Percentiles rank a stretch among this genome's conserved stretches.
Evolutionary conservation across 1,140 invertebrate genomes (phyloP).

Genomic region (Stegodyphus mimosarum): DNA sequence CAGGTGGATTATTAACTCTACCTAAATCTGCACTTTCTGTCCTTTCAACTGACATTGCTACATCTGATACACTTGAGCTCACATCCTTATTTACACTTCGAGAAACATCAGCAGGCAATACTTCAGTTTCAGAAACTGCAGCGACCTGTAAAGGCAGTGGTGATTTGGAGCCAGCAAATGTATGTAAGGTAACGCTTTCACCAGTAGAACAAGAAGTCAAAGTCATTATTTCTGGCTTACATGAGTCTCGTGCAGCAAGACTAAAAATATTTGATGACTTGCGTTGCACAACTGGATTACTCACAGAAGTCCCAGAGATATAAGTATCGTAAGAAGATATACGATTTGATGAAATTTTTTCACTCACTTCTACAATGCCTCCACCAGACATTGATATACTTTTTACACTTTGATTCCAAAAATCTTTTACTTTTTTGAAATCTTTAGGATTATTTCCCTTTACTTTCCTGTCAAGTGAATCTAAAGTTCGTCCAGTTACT

Average conservation of each 20-base stretch:
- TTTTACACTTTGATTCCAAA: constrained; percentile 61
- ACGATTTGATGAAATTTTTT: constrained; percentile 36
- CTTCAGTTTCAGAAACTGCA: constrained; percentile 56
- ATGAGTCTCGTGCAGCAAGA: constrained; percentile 38
- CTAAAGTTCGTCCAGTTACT: not conserved
- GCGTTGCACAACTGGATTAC: constrained; percentile 16
- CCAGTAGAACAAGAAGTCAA: constrained; percentile 58
- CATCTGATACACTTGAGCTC: constrained; percentile 42
- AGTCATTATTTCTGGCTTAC: constrained; percentile 54
- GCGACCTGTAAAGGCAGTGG: constrained; percentile 54
- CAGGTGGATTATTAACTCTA: constrained; percentile 18
- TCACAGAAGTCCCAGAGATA: constrained; percentile 22
- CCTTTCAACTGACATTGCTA: constrained; percentile 29
- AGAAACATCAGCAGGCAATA: constrained; percentile 8
- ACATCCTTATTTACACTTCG: constrained; percentile 16
- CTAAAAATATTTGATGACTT: constrained; percentile 45
- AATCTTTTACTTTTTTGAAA: constrained; percentile 54
- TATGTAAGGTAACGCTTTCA: constrained; percentile 52
- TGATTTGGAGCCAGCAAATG: constrained; percentile 37
- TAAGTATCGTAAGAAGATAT: constrained; percentile 45
- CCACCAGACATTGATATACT: constrained; percentile 55
- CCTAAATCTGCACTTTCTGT: constrained; percentile 28
- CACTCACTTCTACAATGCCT: constrained; percentile 52
- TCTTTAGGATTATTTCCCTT: constrained; percentile 33
- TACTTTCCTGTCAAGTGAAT: constrained; percentile 7